These are phyloP conservation scores for Tokudaia muenninki DNA, from an alignment of 2,797 vertebrate species.

Conservation along the genomic window DNA sequence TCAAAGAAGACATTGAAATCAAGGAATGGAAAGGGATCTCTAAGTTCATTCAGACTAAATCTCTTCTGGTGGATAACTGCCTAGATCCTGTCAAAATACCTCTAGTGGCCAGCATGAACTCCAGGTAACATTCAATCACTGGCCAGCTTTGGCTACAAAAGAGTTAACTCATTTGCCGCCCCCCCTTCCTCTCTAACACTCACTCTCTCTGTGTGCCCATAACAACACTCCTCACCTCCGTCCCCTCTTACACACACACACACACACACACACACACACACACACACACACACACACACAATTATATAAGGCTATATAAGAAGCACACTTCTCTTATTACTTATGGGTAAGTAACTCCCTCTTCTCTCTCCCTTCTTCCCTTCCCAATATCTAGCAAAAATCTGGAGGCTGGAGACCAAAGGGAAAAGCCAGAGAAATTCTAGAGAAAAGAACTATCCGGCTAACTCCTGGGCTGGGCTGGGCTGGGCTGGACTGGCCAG, in stretches of 20 bases:
- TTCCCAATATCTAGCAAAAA: slow-evolving; percentile 39
- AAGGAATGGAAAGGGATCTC: not conserved
- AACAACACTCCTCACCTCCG: not conserved
- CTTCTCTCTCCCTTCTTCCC: slow-evolving; percentile 8
- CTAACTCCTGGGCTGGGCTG: not conserved
- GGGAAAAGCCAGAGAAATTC: slow-evolving; percentile 28
- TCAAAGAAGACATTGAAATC: not conserved
- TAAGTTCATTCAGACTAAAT: not conserved
- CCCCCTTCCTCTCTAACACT: not conserved
- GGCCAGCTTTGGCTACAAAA: slow-evolving; percentile 18
- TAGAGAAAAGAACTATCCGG: not conserved
- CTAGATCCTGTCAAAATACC: not conserved
- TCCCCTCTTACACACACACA: not conserved
- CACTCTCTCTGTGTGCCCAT: not conserved
- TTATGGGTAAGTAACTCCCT: not conserved
- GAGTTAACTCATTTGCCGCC: not conserved
- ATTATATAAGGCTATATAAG: not conserved
- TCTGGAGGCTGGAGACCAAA: not conserved
- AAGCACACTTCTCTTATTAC: not conserved
- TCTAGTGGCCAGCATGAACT: not conserved
- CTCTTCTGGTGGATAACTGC: not conserved
- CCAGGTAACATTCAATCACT: not conserved
- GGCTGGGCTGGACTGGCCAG: not conserved
- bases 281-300: not conserved
- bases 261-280: not conserved